phyloP scores from a whole-genome alignment of 2,113 vertebrate genomes.

The Silurus meridionalis region DNA sequence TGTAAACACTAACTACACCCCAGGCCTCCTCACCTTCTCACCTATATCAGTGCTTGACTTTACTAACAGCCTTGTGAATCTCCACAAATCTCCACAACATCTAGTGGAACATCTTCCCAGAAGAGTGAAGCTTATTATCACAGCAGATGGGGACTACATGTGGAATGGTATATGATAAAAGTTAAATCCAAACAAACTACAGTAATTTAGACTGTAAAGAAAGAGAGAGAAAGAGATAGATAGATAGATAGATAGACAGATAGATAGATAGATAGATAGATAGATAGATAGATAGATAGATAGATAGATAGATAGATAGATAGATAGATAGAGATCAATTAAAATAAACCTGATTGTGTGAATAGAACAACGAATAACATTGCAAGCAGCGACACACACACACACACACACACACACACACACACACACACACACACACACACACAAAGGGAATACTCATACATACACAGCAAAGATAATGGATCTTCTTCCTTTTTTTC shows the following conservation, averaged over 20 bases:
- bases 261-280: neutral
- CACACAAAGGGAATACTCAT: slow-evolving; percentile 2
- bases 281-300: neutral
- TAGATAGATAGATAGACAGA: neutral
- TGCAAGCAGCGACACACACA: neutral
- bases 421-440: neutral
- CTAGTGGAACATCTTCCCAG: too few relatives aligned
- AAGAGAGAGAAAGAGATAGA: neutral
- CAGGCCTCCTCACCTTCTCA: too few relatives aligned
- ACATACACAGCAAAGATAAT: neutral
- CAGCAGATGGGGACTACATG: too few relatives aligned
- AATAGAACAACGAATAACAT: neutral
- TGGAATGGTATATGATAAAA: too few relatives aligned
- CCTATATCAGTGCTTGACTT: too few relatives aligned
- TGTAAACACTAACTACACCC: too few relatives aligned
- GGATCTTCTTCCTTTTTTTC: slow-evolving; percentile 5
- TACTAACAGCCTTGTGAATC: too few relatives aligned
- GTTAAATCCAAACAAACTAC: too few relatives aligned
- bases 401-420: neutral
- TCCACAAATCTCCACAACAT: too few relatives aligned
- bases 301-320: slow-evolving; percentile 7
- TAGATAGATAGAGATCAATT: slow-evolving; percentile 16
- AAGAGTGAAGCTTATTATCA: too few relatives aligned
- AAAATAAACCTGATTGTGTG: slow-evolving; percentile 26
- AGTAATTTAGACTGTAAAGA: neutral